Evolutionary conservation across 2,113 vertebrate genomes (phyloP), one percentile per base, ranked within the genome.

Genomic region (Notarius quadriscutis): DNA sequence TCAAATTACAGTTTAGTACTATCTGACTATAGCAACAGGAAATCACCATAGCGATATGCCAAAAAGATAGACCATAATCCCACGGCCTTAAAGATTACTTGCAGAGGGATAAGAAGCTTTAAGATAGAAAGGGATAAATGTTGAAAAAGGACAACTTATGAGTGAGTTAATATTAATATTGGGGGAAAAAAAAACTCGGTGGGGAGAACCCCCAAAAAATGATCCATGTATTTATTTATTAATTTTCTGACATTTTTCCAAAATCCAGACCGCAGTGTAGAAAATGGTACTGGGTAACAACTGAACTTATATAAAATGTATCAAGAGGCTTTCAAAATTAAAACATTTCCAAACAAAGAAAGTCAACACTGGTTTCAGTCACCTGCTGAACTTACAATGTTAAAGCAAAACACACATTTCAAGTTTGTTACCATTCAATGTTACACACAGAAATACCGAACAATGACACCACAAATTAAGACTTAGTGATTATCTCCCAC

Each of bases 401-500:
- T 78, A 85, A 77, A 53, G 58, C 41, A 63, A 50, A 65, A 1
- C 57, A 53, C 15, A 65, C n/a, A 34, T 34, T 11, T 67, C 10
- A 80, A 20, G 2, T 9, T 18, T 11, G 7, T 30, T 18, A 58
- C n/a, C 4, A 30, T 55, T 80, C 2, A 30, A 85, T 51, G 41
- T 0, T 55, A 50, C 57, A 22, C 20, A 58, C 4, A 75, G 27
- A 88, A 41, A 71, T 9, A 80, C 14, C 55, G 1, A 82, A 50
- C 25, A 67, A 17, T 51, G 27, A 51, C 60, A 48, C 2, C 30
- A 77, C 34, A 67, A 55, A 53, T 30, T 10, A 57, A 69, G 27
- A 9, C 30, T 67, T 55, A 17, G 55, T 75, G 2, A 1, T 95
- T 87, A 99, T 88, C 96, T 95, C 7, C 98, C 97, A 34, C 97